Evolutionary conservation across 2,797 vertebrate genomes (phyloP), one percentile per base, ranked within the genome.

Genomic region (Clarias platycephalus): DNA sequence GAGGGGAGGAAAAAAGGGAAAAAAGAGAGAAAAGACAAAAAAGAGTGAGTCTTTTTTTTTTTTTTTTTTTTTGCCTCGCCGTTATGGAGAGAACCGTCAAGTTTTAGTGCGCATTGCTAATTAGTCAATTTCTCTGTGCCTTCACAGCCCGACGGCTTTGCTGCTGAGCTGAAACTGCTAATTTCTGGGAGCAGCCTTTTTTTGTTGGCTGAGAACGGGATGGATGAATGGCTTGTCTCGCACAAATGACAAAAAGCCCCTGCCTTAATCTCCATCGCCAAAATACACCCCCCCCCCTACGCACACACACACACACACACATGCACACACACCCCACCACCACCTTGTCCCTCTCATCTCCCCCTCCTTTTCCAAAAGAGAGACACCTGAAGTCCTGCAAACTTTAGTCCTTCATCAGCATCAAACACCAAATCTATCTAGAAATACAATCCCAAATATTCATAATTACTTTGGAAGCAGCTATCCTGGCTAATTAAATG

Each of bases 41-140:
- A 94, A 92, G 96, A 96, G 95, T 64, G 72, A 80, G 28, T 34
- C 34, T 28, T 74, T 18, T 60, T n/a, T n/a, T 74, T 74, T 74
- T 53, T 72, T 24, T n/a, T 34, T 34, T 37, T 78, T 78, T 78
- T 7, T 40, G 95, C 95, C 96, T 96, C 96, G 95, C 96, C 96
- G 96, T 97, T 97, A 95, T 99, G 97, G 98, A 99, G 98, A 98
- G 98, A 99, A 99, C 97, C 97, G 98, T 99, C 98, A 99, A 99
- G 98, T 99, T 99, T 99, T 99, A 99, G 98, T 99, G 98, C 98
- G 98, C 97, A 99, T 99, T 99, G 98, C 98, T 99, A 99, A 99
- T 99, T 99, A 99, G 98, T 99, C 98, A 99, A 99, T 99, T 99
- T 99, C 98, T 99, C 98, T 99, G 97, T 99, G 98, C 98, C 98